Base-by-base conservation (phyloP, 2,888 invertebrate genomes). In the Crocallis elinguaria region DNA sequence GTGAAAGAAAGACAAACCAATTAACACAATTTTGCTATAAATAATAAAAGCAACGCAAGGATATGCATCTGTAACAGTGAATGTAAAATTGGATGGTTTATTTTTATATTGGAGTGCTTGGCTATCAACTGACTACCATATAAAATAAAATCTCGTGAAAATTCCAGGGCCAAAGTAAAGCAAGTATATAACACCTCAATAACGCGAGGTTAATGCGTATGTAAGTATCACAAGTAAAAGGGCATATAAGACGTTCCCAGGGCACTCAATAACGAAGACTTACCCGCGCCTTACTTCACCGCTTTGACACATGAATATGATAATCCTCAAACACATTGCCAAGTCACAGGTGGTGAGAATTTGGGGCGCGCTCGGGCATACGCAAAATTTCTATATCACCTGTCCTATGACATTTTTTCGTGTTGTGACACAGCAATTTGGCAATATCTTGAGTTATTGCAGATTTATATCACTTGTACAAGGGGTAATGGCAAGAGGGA, bases 251-350 rank as follows among this genome's bases (percentile, higher is more conserved):
- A 38, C 30, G 23, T 37, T 37, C 46, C 14, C 21, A 14, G 30
- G 9, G 33, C 27, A 42, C 66, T 66, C 66, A 69, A 69, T 71
- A 69, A 59, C 59, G 45, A 57, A 61, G 67, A 65, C 64, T 71
- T 67, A 68, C 67, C 60, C 55, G 27, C 50, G 46, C 45, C 45
- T 35, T 21, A 52, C 32, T 42, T 48, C 14, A 30, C 50, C 54
- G 42, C 49, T 61, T 67, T 71, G 71, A 67, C 67, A 72, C 69
- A 68, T 69, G 69, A 70, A 75, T 73, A 77, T 75, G 72, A 69
- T 77, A 77, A 76, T 76, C 73, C 65, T 59, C 42, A 55, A 72
- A 68, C 62, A 71, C 60, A 66, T 68, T 55, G 55, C 60, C 55
- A 65, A 63, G 66, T 64, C 65, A 52, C 69, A 73, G 69, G 68